These are phyloP conservation scores for Drosophila ananassae DNA, from an alignment of 1,140 invertebrate genomes.

Conservation along the genomic window DNA sequence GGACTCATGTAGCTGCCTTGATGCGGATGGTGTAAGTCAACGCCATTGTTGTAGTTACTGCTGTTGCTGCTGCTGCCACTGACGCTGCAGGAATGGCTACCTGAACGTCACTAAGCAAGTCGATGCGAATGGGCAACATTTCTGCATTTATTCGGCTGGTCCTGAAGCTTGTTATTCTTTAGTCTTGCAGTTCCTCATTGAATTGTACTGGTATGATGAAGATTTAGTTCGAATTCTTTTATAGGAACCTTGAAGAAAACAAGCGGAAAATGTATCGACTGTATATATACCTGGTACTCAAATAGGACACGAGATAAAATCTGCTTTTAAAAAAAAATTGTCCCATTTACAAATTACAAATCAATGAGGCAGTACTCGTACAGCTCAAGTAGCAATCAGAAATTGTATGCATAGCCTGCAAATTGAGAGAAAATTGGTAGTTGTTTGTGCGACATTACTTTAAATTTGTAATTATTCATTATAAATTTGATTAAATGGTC, in stretches of 20 bases:
- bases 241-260: conserved; percentile 32
- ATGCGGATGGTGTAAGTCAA: conserved; percentile 65
- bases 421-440: too few species aligned
- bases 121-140: conserved; percentile 64
- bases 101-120: conserved; percentile 69
- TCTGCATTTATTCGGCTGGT: conserved; percentile 33
- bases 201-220: conserved; percentile 67
- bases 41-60: conserved; percentile 60
- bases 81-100: conserved; percentile 55
- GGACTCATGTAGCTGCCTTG: conserved; percentile 74
- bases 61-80: conserved; percentile 18
- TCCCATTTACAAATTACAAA: too few species aligned
- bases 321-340: too few species aligned
- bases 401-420: too few species aligned
- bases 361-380: too few species aligned
- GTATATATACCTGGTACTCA: not conserved
- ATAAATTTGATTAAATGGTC: too few species aligned
- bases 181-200: conserved; percentile 68
- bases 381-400: too few species aligned
- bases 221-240: conserved; percentile 68
- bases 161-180: conserved; percentile 36
- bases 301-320: too few species aligned
- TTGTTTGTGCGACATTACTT: too few species aligned
- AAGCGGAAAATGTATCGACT: not conserved
- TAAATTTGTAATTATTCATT: too few species aligned